Base-by-base conservation (phyloP, 1,140 invertebrate species). In the Portunus trituberculatus region DNA sequence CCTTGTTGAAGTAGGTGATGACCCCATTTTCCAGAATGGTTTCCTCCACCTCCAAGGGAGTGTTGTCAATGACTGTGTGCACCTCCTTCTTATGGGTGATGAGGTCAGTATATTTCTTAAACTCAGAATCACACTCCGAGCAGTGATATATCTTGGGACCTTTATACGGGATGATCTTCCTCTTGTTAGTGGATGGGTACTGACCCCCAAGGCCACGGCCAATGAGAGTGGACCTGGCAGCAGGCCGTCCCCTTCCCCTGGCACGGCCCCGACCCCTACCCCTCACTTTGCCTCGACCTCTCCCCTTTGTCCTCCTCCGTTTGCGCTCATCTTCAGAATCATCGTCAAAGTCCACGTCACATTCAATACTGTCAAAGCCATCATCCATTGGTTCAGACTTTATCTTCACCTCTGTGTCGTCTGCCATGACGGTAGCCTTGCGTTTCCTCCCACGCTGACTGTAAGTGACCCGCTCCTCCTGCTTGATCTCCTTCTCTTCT, bases 1-100 rank as follows among this genome's bases (percentile, higher is more conserved):
- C 96, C 88, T 96, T 96, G 90, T 96, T 96, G 87, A 96, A 96
- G 76, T 96, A 96, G 90, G 96, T 96, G n/a, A 96, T 96, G 20
- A 96, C 92, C 28, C 96, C 96, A 91, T 95, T 96, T 86, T 96
- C 96, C 4, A 96, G 89, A n/a, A 96, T 83, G n/a, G 96, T 96
- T 52, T 96, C 96, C 52, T 95, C 94, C 45, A 96, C 96, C 82
- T 96, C 96, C 31, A 96, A 84, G 94, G 94, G 93, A 39, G 95
- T 96, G 45, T 94, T 96, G 88, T 96, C 96, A 84, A 96, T 92
- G 6, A 96, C 96, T 20, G 96, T 96, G 31, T 96, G 96, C 46
- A 96, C 94, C 25, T 96, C 96, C 82, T 95, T 96, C 39, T 95
- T 96, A 52, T 96, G 96, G 25, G 91, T 96, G 7, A 96, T 92